Conservation (phyloP, 1,140 invertebrate genomes). For the Limonius californicus region DNA sequence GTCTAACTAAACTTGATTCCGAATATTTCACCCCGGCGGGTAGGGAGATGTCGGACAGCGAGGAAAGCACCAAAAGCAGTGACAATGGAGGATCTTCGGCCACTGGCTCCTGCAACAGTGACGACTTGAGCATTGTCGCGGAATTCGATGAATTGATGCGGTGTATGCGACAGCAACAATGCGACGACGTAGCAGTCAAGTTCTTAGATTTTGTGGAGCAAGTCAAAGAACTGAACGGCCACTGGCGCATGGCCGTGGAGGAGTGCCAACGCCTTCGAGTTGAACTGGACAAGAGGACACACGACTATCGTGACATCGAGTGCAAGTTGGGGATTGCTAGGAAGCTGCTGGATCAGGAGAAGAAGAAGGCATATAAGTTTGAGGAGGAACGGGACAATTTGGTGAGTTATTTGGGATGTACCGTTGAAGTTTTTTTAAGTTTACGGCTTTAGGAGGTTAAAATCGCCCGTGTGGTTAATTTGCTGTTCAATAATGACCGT, state of each 20-base stretch:
- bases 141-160: conserved; percentile 41
- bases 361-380: conserved; percentile 57
- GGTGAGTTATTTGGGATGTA: too few species aligned
- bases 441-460: conserved; percentile 72
- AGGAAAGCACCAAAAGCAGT: not conserved
- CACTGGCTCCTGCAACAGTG: not conserved
- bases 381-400: conserved; percentile 62
- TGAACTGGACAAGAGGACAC: conserved; percentile 32
- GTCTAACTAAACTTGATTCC: not conserved
- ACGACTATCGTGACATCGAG: conserved; percentile 56
- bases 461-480: conserved; percentile 65
- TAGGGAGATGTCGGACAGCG: not conserved
- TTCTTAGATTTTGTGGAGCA: conserved; percentile 36
- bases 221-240: conserved; percentile 25
- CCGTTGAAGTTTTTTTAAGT: too few species aligned
- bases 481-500: conserved; percentile 65
- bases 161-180: conserved; percentile 24
- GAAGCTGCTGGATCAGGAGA: conserved; percentile 73
- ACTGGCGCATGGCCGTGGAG: conserved; percentile 18
- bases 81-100: not conserved
- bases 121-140: conserved; percentile 32
- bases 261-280: conserved; percentile 35
- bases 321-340: conserved; percentile 73
- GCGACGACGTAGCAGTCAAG: conserved; percentile 25
- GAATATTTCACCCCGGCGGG: not conserved